Base-by-base conservation (phyloP, 2,888 invertebrate genomes). In the Venusia cambrica region DNA sequence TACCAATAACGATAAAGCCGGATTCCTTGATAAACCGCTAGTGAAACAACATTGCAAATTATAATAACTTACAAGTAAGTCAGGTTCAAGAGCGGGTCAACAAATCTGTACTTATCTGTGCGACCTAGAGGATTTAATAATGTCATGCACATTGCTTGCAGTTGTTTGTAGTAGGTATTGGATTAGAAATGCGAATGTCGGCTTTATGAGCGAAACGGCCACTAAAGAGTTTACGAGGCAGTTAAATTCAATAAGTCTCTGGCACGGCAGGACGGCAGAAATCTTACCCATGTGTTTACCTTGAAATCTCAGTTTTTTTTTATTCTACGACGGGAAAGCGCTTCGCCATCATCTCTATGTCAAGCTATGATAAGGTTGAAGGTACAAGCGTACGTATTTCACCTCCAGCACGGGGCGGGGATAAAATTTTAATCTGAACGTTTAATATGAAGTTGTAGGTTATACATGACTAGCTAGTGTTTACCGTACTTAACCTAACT, bases 111-210 rank as follows among this genome's bases (percentile, higher is more conserved):
- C 56, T 45, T 70, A 72, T 79, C 73, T 62, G 29, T 39, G 48
- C 53, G 73, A 77, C 72, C 71, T 70, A 70, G 53, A 48, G 54
- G 65, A 70, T 64, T 10, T 27, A n/a, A 68, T 74, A 73, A 76
- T 72, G 70, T 73, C 73, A 65, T 55, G 55, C 60, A 59, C n/a
- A n/a, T n/a, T n/a, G n/a, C n/a, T n/a, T 51, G 49, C 21, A 18
- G 25, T 25, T 25, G 67, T 67, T 64, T 66, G 60, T 51, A 49
- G n/a, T n/a, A n/a, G n/a, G n/a, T n/a, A n/a, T n/a, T n/a, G n/a
- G 41, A 46, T 35, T 30, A 28, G 37, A 32, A 42, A 53, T 46
- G 43, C n/a, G 19, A 35, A 45, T 29, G 31, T 17, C 44, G 32
- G 54, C 52, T 53, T 54, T 42, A 48, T 45, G 49, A 54, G 48